phyloP scores from a whole-genome alignment of 2,888 invertebrate species.

The Alcis repandata region DNA sequence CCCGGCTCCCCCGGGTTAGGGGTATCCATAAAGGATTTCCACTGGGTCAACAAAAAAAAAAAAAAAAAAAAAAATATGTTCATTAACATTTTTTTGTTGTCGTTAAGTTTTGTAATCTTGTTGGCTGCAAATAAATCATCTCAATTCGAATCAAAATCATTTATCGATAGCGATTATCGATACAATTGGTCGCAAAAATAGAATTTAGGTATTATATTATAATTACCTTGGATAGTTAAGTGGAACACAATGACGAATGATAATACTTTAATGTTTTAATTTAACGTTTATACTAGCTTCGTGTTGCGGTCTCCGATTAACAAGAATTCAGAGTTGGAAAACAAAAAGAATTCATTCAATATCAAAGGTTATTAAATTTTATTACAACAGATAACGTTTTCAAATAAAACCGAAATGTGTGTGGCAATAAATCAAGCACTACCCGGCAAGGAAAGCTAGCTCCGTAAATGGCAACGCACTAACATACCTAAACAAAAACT shows the following conservation, averaged over 20 bases:
- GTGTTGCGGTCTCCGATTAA: background rate
- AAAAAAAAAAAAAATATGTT: no score
- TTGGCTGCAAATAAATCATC: no score
- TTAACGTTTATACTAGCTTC: background rate
- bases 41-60: no score
- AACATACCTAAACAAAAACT: constrained; percentile 45
- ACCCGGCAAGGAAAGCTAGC: constrained; percentile 67
- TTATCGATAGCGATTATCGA: background rate
- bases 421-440: constrained; percentile 61
- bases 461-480: constrained; percentile 59
- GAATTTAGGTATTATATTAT: background rate
- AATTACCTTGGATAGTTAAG: background rate
- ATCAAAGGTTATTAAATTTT: constrained; percentile 6
- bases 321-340: background rate
- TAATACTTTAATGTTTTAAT: background rate
- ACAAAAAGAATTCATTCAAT: background rate
- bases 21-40: no score
- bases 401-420: constrained; percentile 38
- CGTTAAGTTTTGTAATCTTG: no score
- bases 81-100: no score
- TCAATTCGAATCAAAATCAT: no score
- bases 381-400: constrained; percentile 26
- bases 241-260: background rate
- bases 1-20: no score
- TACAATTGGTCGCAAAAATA: background rate